Evolutionary conservation across 1,140 invertebrate species (phyloP).

Genomic region (Procambarus clarkii): DNA sequence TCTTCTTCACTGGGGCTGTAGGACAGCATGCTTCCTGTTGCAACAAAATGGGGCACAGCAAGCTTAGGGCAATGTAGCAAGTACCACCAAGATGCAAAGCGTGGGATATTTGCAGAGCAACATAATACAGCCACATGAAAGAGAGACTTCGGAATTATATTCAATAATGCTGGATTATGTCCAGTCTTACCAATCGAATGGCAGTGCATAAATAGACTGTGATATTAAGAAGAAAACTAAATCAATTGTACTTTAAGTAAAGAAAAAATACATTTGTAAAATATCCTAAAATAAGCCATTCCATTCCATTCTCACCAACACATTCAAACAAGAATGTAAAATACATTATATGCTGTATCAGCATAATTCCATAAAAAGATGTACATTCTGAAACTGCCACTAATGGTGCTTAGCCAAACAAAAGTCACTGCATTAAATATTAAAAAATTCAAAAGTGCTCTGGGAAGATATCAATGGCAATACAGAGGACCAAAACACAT

Average conservation of each 20-base stretch:
- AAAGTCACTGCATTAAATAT: background rate
- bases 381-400: background rate
- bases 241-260: too few species aligned
- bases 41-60: conserved; percentile 47
- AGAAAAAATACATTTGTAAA: too few species aligned
- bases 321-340: background rate
- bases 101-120: conserved; percentile 30
- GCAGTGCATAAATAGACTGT: background rate
- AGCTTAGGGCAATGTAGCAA: conserved; percentile 40
- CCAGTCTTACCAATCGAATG: background rate
- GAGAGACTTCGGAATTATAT: background rate
- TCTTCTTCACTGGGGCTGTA: conserved; percentile 52
- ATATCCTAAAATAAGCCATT: too few species aligned
- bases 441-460: background rate
- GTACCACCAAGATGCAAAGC: conserved; percentile 19
- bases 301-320: background rate
- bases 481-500: background rate
- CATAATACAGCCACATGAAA: conserved; percentile 6
- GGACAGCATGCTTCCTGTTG: conserved; percentile 45
- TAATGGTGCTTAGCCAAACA: background rate
- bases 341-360: too few species aligned
- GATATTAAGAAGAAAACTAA: too few species aligned
- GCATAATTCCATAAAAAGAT: background rate
- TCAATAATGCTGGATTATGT: background rate
- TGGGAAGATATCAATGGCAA: background rate